A percentile compares a stretch with the other conserved stretches of the same genome.
Evolutionary conservation across 2,888 invertebrate species (phyloP).

Genomic region (Polylopha cassiicola): DNA sequence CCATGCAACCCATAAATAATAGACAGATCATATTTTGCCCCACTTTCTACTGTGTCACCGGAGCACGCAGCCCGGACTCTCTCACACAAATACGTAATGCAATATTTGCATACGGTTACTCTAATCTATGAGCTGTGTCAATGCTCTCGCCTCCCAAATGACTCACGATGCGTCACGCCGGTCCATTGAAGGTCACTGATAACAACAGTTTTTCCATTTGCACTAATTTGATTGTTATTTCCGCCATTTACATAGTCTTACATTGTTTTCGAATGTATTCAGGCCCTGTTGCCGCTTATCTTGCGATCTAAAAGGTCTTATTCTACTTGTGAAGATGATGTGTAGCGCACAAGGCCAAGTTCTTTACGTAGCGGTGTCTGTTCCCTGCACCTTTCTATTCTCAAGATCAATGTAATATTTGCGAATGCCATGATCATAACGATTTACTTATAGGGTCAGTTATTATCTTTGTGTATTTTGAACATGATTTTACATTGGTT

Average conservation of each 20-base stretch:
- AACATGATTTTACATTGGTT: no score
- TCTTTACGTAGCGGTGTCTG: slow-evolving; percentile 6
- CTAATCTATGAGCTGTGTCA: slow-evolving; percentile 7
- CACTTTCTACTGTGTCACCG: no score
- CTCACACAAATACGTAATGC: no score
- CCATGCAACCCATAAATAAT: no score
- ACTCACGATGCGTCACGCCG: slow-evolving; percentile 6
- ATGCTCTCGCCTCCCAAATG: slow-evolving; percentile 2
- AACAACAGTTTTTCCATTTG: neutral
- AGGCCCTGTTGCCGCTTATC: no score
- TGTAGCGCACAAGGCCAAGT: slow-evolving; percentile 6
- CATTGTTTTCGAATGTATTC: neutral
- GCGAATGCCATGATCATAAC: slow-evolving; percentile 1
- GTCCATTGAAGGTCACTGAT: slow-evolving; percentile 5
- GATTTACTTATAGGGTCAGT: no score
- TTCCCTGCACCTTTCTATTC: slow-evolving; percentile 15
- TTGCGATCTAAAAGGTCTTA: no score
- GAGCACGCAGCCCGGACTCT: no score
- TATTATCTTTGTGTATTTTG: no score
- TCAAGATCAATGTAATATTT: slow-evolving; percentile 8
- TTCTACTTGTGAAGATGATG: slow-evolving; percentile 11
- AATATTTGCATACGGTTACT: slow-evolving; percentile 1
- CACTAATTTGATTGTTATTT: neutral
- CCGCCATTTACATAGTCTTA: neutral
- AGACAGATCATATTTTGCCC: no score